phyloP scores from a whole-genome alignment of 2,888 invertebrate species.

The Crepidodera aurea region DNA sequence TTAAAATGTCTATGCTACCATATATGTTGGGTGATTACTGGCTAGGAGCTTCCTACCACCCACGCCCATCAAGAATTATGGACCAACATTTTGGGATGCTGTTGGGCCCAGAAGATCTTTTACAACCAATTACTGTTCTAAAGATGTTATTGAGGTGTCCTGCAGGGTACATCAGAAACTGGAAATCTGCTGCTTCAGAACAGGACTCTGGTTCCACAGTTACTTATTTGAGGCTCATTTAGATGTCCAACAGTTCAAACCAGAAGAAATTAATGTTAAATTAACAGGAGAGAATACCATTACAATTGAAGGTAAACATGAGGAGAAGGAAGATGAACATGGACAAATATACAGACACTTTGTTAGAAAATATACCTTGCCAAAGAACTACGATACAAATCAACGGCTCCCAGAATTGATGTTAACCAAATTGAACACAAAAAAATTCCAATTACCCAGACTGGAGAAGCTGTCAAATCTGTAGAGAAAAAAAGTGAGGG shows the following conservation, averaged over 20 bases:
- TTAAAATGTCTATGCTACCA: conserved; percentile 30
- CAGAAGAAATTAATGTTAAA: conserved; percentile 81
- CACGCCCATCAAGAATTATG: conserved; percentile 33
- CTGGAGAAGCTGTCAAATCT: conserved; percentile 6
- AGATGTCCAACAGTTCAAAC: conserved; percentile 80
- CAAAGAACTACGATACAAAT: conserved; percentile 76
- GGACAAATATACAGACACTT: conserved; percentile 81
- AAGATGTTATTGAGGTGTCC: conserved; percentile 30
- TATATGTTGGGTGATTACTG: conserved; percentile 28
- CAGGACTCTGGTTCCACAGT: conserved; percentile 39
- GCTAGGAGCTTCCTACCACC: conserved; percentile 17
- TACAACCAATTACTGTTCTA: conserved; percentile 28
- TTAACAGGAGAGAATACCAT: conserved; percentile 69
- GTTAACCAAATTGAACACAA: conserved; percentile 24
- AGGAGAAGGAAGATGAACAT: conserved; percentile 76
- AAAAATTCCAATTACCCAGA: conserved; percentile 27
- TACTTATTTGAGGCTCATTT: conserved; percentile 70
- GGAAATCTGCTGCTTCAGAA: conserved; percentile 32
- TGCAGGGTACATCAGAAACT: conserved; percentile 40
- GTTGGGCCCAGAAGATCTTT: conserved; percentile 32
- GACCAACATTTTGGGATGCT: conserved; percentile 34
- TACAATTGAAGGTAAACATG: conserved; percentile 81
- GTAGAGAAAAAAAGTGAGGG: background rate
- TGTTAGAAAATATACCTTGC: conserved; percentile 75
- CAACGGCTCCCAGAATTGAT: conserved; percentile 67